Percentiles rank a stretch among this genome's conserved stretches.
These are phyloP conservation scores for Nesidiocoris tenuis DNA, from an alignment of 2,888 invertebrate species.

Conservation along the genomic window DNA sequence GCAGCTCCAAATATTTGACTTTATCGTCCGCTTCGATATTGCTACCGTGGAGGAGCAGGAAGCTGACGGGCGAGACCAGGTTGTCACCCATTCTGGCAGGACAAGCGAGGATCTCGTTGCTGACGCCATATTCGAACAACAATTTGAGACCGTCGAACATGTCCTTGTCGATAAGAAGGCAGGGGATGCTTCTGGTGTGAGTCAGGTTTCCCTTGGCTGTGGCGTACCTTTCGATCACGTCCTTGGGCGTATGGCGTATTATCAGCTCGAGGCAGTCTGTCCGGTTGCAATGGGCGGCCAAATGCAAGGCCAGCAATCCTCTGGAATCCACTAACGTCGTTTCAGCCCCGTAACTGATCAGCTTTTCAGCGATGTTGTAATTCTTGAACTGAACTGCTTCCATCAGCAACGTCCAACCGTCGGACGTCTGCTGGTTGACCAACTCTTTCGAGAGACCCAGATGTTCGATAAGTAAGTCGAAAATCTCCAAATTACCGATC, in stretches of 20 bases:
- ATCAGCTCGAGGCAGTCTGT: constrained; percentile 43
- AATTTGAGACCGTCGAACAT: constrained; percentile 44
- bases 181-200: constrained; percentile 40
- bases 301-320: constrained; percentile 44
- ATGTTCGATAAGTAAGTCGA: constrained; percentile 40
- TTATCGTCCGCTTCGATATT: constrained; percentile 31
- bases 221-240: constrained; percentile 42
- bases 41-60: constrained; percentile 40
- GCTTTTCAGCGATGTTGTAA: constrained; percentile 38
- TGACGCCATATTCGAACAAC: constrained; percentile 40
- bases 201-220: constrained; percentile 30
- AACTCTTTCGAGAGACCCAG: constrained; percentile 20
- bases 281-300: constrained; percentile 44
- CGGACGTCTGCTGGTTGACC: constrained; percentile 41
- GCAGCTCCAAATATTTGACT: constrained; percentile 41
- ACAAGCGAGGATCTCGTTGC: constrained; percentile 42
- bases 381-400: constrained; percentile 45
- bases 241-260: constrained; percentile 38
- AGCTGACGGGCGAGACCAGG: constrained; percentile 42
- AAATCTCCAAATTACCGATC: constrained; percentile 43
- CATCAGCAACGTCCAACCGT: constrained; percentile 47
- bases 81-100: constrained; percentile 44
- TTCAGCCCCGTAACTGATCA: constrained; percentile 44
- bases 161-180: constrained; percentile 43
- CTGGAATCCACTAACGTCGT: constrained; percentile 43